Conservation (phyloP, 2,888 invertebrate species). For the Eristalis tenax region DNA sequence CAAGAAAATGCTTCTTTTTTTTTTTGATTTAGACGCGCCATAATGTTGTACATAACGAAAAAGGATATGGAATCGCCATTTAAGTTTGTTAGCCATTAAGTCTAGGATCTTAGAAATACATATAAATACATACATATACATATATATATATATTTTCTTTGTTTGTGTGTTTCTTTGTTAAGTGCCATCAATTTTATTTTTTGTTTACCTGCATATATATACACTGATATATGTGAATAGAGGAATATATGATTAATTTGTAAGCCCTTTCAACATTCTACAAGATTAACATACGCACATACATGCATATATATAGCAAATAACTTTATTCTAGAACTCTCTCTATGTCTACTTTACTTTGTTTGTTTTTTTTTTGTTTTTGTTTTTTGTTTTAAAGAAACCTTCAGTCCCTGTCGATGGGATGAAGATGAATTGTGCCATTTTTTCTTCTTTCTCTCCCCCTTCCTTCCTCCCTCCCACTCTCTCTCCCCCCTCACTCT, state of each 20-base stretch:
- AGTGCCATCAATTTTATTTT: conserved; percentile 11
- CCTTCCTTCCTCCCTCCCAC: neutral
- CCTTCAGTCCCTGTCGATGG: neutral
- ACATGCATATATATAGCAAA: neutral
- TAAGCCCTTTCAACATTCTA: conserved; percentile 58
- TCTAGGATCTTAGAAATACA: neutral
- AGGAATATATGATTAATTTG: neutral
- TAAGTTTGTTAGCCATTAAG: neutral
- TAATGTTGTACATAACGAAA: neutral
- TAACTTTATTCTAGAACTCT: conserved; percentile 3
- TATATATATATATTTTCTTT: neutral
- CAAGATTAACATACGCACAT: conserved; percentile 10
- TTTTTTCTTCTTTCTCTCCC: conserved; percentile 10
- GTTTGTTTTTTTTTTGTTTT: neutral
- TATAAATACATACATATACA: too few relatives aligned
- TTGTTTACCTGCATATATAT: conserved; percentile 26
- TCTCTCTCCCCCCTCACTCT: too few relatives aligned
- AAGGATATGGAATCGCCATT: neutral
- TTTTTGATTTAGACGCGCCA: neutral
- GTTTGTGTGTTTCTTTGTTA: neutral
- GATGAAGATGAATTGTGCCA: conserved; percentile 57
- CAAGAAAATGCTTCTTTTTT: neutral
- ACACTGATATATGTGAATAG: neutral
- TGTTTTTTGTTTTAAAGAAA: neutral
- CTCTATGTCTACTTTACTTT: neutral